Percentiles rank a stretch among this genome's conserved stretches.
Evolutionary conservation across 2,888 invertebrate genomes (phyloP).

Genomic region (Drosophila maculinotata): DNA sequence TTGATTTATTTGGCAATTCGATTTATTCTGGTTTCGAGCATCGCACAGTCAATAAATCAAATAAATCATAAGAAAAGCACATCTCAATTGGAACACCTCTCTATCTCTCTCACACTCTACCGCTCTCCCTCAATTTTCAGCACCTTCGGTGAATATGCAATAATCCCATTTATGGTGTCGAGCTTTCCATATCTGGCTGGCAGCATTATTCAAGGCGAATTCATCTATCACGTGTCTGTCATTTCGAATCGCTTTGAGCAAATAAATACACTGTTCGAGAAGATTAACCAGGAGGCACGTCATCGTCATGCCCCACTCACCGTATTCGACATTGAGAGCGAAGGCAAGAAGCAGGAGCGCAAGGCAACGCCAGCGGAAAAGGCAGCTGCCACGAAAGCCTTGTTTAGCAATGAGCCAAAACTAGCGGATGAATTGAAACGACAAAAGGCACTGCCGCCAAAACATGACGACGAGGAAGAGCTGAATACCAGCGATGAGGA

Average conservation of each 20-base stretch:
- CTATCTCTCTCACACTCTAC: not conserved
- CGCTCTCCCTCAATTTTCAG: slow-evolving; percentile 32
- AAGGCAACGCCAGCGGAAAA: slow-evolving; percentile 38
- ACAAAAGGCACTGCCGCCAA: slow-evolving; percentile 34
- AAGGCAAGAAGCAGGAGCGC: slow-evolving; percentile 62
- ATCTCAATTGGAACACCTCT: not conserved
- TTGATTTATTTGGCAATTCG: too few species aligned
- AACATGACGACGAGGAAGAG: slow-evolving; percentile 48
- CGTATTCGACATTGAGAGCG: slow-evolving; percentile 83
- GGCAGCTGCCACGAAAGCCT: slow-evolving; percentile 38
- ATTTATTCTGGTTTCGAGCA: not conserved
- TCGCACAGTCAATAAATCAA: not conserved
- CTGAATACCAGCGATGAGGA: slow-evolving; percentile 64
- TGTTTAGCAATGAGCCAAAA: slow-evolving; percentile 55
- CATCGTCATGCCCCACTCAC: slow-evolving; percentile 75
- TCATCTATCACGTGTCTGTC: slow-evolving; percentile 81
- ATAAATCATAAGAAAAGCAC: slow-evolving; percentile 1
- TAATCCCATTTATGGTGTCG: slow-evolving; percentile 75
- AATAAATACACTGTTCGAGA: slow-evolving; percentile 81
- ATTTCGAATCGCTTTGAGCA: slow-evolving; percentile 82
- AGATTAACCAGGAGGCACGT: slow-evolving; percentile 82
- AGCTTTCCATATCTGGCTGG: slow-evolving; percentile 82
- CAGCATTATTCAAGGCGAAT: slow-evolving; percentile 83
- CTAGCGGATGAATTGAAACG: slow-evolving; percentile 55
- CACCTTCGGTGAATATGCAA: slow-evolving; percentile 68